phyloP scores from a whole-genome alignment of 2,113 vertebrate species.

The Oreochromis aureus region DNA sequence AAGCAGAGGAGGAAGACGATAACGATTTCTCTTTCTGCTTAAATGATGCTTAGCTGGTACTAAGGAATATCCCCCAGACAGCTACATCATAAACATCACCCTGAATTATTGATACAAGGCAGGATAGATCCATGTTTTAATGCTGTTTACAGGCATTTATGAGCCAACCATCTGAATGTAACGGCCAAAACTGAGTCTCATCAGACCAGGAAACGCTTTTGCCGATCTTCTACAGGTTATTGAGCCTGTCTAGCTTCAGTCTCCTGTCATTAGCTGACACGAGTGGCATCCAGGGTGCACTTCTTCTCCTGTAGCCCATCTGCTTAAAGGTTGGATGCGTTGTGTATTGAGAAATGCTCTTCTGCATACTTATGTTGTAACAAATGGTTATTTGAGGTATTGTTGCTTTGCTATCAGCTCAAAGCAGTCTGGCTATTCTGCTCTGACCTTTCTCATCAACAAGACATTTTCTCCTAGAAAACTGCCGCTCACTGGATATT shows the following conservation, averaged over 20 bases:
- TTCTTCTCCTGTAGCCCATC: not conserved
- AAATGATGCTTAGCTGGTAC: not conserved
- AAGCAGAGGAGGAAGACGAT: not conserved
- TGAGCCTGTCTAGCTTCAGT: not conserved
- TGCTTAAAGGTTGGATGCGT: not conserved
- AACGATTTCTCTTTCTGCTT: not conserved
- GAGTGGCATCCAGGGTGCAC: not conserved
- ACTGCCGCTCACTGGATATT: not conserved
- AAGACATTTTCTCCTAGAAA: not conserved
- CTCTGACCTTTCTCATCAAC: not conserved
- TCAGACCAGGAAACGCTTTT: not conserved
- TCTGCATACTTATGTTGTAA: not conserved
- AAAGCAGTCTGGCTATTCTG: not conserved
- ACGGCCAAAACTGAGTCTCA: not conserved
- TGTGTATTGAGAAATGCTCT: not conserved
- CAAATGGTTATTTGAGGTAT: not conserved
- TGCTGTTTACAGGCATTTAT: not conserved
- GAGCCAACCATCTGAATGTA: not conserved
- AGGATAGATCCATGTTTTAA: not conserved
- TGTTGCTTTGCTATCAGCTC: not conserved
- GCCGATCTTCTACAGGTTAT: not conserved
- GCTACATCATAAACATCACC: not conserved
- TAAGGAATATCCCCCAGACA: not conserved
- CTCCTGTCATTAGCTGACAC: not conserved
- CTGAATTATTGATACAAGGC: not conserved